A percentile compares a stretch with the other conserved stretches of the same genome.
Evolutionary conservation across 2,113 vertebrate genomes (phyloP).

Genomic region (Cnemophilus loriae): DNA sequence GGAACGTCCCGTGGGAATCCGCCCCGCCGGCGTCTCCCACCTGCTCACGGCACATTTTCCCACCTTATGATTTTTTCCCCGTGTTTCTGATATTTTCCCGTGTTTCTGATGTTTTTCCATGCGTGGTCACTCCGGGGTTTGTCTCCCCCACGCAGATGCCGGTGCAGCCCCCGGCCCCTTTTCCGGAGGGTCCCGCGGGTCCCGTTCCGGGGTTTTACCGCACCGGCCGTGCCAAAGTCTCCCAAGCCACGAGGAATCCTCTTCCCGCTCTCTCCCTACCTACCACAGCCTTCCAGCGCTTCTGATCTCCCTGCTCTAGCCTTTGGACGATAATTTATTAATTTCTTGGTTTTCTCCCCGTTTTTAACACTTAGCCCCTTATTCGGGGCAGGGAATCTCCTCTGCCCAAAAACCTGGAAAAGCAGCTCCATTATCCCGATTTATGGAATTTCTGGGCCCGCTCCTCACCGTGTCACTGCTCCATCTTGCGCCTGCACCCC

Average conservation of each 20-base stretch:
- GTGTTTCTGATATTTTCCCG: fast-evolving
- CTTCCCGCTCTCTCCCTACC: fast-evolving
- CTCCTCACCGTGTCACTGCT: fast-evolving
- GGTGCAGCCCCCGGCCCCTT: neutral
- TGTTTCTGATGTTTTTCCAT: neutral
- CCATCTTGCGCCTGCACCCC: neutral
- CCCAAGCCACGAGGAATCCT: neutral
- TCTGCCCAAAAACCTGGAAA: neutral
- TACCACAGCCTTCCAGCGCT: fast-evolving
- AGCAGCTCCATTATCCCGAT: fast-evolving
- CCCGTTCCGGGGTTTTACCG: fast-evolving
- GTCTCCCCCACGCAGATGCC: fast-evolving
- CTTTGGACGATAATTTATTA: fast-evolving
- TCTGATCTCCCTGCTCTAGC: neutral
- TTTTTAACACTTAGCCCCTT: neutral
- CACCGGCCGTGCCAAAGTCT: fast-evolving
- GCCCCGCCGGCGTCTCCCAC: neutral
- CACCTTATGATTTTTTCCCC: neutral
- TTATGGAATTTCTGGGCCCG: fast-evolving
- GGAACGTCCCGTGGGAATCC: neutral
- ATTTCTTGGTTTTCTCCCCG: neutral
- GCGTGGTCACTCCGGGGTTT: fast-evolving
- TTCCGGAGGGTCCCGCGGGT: fast-evolving
- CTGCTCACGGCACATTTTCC: fast-evolving
- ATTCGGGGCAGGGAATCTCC: neutral